These are phyloP conservation scores for Aegithalos caudatus DNA, from an alignment of 2,113 vertebrate species.

Conservation along the genomic window DNA sequence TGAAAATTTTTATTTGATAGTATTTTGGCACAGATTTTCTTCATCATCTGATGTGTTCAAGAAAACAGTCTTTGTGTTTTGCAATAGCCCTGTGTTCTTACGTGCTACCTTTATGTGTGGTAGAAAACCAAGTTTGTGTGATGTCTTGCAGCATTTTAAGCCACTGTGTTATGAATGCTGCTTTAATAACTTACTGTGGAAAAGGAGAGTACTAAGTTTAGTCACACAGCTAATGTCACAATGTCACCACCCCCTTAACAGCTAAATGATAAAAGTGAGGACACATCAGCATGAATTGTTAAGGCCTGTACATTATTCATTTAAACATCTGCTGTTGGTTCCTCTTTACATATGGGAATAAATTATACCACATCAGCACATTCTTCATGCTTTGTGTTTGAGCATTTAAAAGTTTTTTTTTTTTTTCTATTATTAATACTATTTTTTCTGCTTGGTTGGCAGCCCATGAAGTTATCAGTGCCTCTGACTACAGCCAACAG, in stretches of 20 bases:
- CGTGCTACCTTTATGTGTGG: neutral
- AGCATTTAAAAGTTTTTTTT: constrained; percentile 71
- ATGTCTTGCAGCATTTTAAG: neutral
- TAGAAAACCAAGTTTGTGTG: neutral
- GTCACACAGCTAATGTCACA: constrained; percentile 5
- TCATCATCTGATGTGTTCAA: neutral
- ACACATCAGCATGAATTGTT: constrained; percentile 64
- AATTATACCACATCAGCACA: constrained; percentile 74
- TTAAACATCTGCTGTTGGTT: constrained; percentile 75
- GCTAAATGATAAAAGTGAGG: constrained; percentile 60
- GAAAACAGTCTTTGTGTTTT: neutral
- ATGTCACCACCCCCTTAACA: constrained; percentile 25
- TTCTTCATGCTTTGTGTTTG: constrained; percentile 72
- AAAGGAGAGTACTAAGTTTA: constrained; percentile 38
- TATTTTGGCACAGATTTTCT: neutral
- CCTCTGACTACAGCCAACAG: constrained; percentile 85
- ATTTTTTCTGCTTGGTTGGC: constrained; percentile 75
- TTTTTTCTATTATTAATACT: constrained; percentile 78
- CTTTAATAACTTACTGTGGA: constrained; percentile 40
- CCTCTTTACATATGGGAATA: constrained; percentile 69
- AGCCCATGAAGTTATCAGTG: constrained; percentile 90
- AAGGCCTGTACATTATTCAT: constrained; percentile 78
- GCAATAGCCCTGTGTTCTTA: neutral
- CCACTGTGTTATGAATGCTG: constrained; percentile 11
- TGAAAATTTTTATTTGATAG: neutral